phyloP scores from a whole-genome alignment of 2,113 vertebrate genomes.

The Rostratula benghalensis region DNA sequence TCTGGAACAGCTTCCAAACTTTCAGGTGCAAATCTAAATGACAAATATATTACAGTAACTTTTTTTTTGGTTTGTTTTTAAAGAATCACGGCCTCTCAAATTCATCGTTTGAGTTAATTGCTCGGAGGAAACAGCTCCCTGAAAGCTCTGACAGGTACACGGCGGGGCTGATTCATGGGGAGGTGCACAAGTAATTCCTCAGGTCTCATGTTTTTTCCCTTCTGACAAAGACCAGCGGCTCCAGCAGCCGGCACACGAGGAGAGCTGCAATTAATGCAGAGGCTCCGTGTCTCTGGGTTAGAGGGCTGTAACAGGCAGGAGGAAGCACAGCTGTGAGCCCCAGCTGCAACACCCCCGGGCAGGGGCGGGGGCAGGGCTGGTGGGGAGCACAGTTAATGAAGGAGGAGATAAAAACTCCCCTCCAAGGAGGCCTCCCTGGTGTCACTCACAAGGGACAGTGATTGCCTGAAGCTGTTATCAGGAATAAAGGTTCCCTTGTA shows the following conservation, averaged over 20 bases:
- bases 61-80: neutral
- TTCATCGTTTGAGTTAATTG: neutral
- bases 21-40: neutral
- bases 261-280: neutral
- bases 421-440: neutral
- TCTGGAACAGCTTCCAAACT: neutral
- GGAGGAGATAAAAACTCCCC: neutral
- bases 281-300: rapidly evolving
- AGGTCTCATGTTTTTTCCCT: too few species aligned
- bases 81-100: neutral
- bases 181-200: neutral
- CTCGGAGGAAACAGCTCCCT: neutral
- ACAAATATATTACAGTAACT: neutral
- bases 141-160: neutral
- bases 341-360: neutral
- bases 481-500: rapidly evolving
- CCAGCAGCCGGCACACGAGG: rapidly evolving
- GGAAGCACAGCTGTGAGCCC: neutral
- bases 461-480: rapidly evolving
- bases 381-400: neutral
- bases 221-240: neutral
- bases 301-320: too few species aligned
- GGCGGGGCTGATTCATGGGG: neutral
- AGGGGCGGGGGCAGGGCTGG: neutral
- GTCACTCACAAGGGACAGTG: rapidly evolving